phyloP scores from a whole-genome alignment of 2,113 vertebrate genomes.

The Protobothrops mucrosquamatus region DNA sequence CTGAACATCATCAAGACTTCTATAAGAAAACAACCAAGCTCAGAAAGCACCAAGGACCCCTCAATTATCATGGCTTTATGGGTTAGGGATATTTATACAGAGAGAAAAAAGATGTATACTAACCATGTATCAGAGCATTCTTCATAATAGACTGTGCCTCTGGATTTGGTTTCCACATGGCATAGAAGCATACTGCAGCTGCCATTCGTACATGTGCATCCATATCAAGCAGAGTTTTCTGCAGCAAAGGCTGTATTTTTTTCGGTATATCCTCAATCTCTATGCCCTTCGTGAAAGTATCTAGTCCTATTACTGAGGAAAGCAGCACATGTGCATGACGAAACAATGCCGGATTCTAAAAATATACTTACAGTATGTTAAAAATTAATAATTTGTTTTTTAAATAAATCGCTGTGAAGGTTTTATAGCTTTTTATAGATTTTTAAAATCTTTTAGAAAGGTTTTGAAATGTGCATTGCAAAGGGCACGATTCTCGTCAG shows the following conservation, averaged over 20 bases:
- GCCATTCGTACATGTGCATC: slow-evolving; percentile 63
- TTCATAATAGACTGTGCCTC: slow-evolving; percentile 58
- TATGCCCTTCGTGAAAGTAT: not conserved
- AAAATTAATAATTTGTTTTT: not conserved
- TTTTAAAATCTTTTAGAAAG: not conserved
- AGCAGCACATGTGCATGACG: not conserved
- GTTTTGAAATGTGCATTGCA: not conserved
- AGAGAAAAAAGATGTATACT: slow-evolving; percentile 3
- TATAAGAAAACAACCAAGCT: not conserved
- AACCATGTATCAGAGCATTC: slow-evolving; percentile 59
- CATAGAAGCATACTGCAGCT: slow-evolving; percentile 65
- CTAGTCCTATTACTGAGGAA: not conserved
- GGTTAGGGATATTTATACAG: not conserved
- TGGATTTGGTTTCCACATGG: slow-evolving; percentile 40
- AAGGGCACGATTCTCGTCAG: not conserved
- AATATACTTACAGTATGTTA: not conserved
- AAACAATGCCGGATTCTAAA: not conserved
- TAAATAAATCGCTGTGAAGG: slow-evolving; percentile 5
- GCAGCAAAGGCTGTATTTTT: slow-evolving; percentile 50
- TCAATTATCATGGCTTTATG: not conserved
- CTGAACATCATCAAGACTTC: not conserved
- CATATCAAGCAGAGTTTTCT: slow-evolving; percentile 52
- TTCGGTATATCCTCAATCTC: slow-evolving; percentile 50
- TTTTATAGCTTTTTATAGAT: not conserved
- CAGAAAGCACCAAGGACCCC: not conserved